Percentiles rank a stretch among this genome's conserved stretches.
These are phyloP conservation scores for Sitophilus oryzae DNA, from an alignment of 1,140 invertebrate genomes.

Conservation along the genomic window DNA sequence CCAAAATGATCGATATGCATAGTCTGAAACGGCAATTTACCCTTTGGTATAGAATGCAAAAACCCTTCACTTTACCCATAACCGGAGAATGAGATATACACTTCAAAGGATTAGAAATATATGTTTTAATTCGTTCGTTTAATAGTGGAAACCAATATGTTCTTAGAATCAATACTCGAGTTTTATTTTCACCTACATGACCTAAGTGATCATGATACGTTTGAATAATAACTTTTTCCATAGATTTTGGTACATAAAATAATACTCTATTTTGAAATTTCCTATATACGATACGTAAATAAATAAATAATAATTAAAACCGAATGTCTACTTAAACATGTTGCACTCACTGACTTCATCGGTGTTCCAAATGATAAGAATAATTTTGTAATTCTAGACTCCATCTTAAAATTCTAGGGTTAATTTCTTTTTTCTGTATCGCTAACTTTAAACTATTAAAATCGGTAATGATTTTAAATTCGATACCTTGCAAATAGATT, in stretches of 20 bases:
- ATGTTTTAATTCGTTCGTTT: slow-evolving; percentile 32
- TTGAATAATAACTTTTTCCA: too few relatives aligned
- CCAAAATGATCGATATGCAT: slow-evolving; percentile 41
- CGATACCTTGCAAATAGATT: slow-evolving; percentile 43
- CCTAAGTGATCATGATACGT: too few relatives aligned
- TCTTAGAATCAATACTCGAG: too few relatives aligned
- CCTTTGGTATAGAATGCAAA: slow-evolving; percentile 25
- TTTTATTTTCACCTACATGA: too few relatives aligned
- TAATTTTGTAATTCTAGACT: slow-evolving; percentile 25
- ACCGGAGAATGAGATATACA: slow-evolving; percentile 39
- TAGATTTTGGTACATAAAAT: too few relatives aligned
- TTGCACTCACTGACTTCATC: slow-evolving; percentile 27
- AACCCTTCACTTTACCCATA: slow-evolving; percentile 43
- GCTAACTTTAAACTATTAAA: slow-evolving; percentile 33
- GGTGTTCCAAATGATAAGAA: slow-evolving; percentile 33
- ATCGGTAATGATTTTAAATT: slow-evolving; percentile 41
- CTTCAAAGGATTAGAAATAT: slow-evolving; percentile 39
- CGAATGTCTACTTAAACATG: slow-evolving; percentile 39
- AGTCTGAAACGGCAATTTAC: slow-evolving; percentile 28
- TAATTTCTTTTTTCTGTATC: slow-evolving; percentile 28
- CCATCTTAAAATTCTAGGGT: slow-evolving; percentile 30
- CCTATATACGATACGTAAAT: slow-evolving; percentile 39
- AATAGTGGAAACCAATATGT: too few relatives aligned
- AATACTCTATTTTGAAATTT: too few relatives aligned
- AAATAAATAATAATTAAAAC: slow-evolving; percentile 24